These are phyloP conservation scores for Nomada lathburiana DNA, from an alignment of 2,888 invertebrate species.

Conservation along the genomic window DNA sequence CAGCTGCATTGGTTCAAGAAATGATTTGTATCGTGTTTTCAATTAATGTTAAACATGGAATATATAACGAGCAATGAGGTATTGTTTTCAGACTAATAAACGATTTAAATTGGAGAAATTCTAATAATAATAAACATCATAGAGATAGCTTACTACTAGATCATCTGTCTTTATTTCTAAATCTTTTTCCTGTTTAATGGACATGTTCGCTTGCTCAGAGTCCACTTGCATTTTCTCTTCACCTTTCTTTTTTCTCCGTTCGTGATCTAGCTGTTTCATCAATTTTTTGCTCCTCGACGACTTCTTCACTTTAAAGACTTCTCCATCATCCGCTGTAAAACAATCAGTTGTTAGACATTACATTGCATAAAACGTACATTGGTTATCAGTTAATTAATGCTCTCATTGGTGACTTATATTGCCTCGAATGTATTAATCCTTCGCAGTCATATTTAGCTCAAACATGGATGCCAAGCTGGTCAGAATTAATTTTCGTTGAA, in stretches of 20 bases:
- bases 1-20: neutral
- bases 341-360: constrained; percentile 16
- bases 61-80: constrained; percentile 27
- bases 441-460: no score
- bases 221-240: constrained; percentile 85
- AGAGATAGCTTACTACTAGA: constrained; percentile 87
- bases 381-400: no score
- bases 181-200: constrained; percentile 86
- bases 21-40: constrained; percentile 40
- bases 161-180: constrained; percentile 90
- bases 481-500: no score
- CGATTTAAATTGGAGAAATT: constrained; percentile 64
- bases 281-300: constrained; percentile 96
- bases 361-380: neutral
- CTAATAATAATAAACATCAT: constrained; percentile 82
- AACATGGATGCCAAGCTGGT: no score
- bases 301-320: constrained; percentile 97
- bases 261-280: constrained; percentile 93
- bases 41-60: constrained; percentile 34
- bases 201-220: constrained; percentile 82
- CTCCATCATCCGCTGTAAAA: constrained; percentile 90
- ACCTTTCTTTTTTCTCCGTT: constrained; percentile 87
- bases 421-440: neutral
- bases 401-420: no score
- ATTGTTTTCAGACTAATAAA: constrained; percentile 52